Base-by-base conservation (phyloP, 2,888 invertebrate species). In the Graphium colonna region DNA sequence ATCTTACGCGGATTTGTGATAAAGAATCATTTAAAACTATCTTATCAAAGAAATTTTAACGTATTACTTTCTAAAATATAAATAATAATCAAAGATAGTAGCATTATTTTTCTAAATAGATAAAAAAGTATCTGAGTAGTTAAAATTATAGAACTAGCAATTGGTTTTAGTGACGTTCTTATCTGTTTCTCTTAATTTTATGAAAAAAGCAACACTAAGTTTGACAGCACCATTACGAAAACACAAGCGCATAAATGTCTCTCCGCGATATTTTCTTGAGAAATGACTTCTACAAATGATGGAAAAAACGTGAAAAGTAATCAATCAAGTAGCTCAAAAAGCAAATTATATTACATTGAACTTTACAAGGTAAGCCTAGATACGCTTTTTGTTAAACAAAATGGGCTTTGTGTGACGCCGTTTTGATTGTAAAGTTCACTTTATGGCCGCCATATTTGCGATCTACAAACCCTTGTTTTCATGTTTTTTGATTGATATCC, bases 211-310 rank as follows among this genome's bases (percentile, higher is more conserved):
- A 83, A 77, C 73, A 79, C 73, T 73, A 58, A 73, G 64, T 88
- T 88, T 89, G 90, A 89, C 90, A 90, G 85, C 79, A 79, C 77
- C 78, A 79, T 81, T 79, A 74, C 73, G 85, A 88, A 89, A 89
- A 90, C 88, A 90, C 89, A 88, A 90, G 89, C 89, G 82, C 82
- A 82, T 87, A 88, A 86, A 90, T 90, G 90, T 90, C 89, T 85
- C 85, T 82, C 87, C 86, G 84, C 82, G 80, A 86, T 87, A 86
- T 88, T 89, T 89, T 87, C 82, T 68, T 89, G 83, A 89, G 90
- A 90, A 89, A 90, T 90, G 90, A 89, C 87, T 90, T 90, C 90
- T 81, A 85, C 85, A 87, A 88, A 88, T 87, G 88, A 90, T 82
- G 87, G 81, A 78, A 87, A 86, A 86, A 86, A 89, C 73, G 86